phyloP scores from a whole-genome alignment of 2,888 invertebrate species.

The Ptycholaimellus sp. region DNA sequence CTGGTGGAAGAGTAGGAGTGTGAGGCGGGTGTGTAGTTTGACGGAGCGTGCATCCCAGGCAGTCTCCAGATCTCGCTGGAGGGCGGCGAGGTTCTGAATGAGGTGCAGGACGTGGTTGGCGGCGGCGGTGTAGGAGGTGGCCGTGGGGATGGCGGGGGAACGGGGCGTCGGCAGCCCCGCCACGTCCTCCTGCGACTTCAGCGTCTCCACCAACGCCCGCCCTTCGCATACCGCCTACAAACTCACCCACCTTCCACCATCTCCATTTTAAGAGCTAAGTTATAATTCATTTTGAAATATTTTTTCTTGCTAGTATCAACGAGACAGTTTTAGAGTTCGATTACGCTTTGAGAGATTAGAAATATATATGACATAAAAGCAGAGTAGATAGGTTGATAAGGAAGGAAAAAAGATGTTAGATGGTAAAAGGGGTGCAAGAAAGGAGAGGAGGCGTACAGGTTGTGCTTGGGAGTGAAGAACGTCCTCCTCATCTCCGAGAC shows the following conservation, averaged over 20 bases:
- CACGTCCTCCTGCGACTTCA: slow-evolving; percentile 17
- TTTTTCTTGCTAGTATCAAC: no score
- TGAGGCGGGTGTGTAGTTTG: slow-evolving; percentile 72
- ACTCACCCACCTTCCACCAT: neutral
- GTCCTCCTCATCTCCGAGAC: slow-evolving; percentile 31
- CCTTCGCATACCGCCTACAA: slow-evolving; percentile 31
- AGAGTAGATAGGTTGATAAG: no score
- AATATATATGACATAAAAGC: no score
- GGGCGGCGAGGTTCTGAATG: slow-evolving; percentile 81
- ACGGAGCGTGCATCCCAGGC: slow-evolving; percentile 83
- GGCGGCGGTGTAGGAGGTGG: slow-evolving; percentile 33
- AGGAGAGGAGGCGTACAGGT: neutral
- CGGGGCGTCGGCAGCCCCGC: slow-evolving; percentile 49
- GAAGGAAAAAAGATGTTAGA: no score
- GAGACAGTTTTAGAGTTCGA: no score
- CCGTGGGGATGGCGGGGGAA: slow-evolving; percentile 24
- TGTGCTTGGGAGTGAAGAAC: no score
- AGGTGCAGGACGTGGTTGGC: slow-evolving; percentile 85
- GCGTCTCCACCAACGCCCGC: slow-evolving; percentile 23
- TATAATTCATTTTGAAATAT: no score
- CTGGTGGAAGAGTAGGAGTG: slow-evolving; percentile 72
- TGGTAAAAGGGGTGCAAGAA: neutral
- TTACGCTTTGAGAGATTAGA: neutral
- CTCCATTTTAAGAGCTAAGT: neutral
- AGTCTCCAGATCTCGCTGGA: slow-evolving; percentile 48